These are phyloP conservation scores for Eupithecia subfuscata DNA, from an alignment of 2,888 invertebrate species.

Conservation along the genomic window DNA sequence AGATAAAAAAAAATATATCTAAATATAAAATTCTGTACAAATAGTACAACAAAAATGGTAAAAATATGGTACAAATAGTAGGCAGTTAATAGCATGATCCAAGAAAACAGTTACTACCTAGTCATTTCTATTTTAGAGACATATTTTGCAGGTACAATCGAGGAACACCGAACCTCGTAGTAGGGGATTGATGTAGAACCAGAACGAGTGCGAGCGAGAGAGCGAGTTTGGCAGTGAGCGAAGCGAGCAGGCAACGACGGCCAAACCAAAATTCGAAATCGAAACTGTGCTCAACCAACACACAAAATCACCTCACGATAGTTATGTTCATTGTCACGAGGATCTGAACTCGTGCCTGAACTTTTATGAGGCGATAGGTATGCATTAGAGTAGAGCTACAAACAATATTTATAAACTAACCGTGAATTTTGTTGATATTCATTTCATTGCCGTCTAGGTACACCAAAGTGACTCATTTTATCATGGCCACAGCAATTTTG, in stretches of 20 bases:
- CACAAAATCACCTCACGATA: not conserved
- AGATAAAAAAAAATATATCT: no score
- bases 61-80: no score
- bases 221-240: not conserved
- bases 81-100: no score
- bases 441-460: not conserved
- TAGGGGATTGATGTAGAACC: not conserved
- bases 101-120: no score
- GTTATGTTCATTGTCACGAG: not conserved
- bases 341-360: not conserved
- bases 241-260: not conserved
- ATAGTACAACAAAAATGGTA: no score
- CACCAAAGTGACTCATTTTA: not conserved
- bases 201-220: not conserved
- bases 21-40: no score
- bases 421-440: not conserved
- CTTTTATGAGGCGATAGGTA: not conserved
- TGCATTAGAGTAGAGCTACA: not conserved
- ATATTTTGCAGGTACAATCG: not conserved
- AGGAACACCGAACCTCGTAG: not conserved
- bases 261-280: not conserved
- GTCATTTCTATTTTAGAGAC: no score
- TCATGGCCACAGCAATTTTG: not conserved
- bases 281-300: not conserved
- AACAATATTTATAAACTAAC: constrained; percentile 2